These are phyloP conservation scores for Aphelenchoides bicaudatus DNA, from an alignment of 2,888 invertebrate species.

Conservation along the genomic window DNA sequence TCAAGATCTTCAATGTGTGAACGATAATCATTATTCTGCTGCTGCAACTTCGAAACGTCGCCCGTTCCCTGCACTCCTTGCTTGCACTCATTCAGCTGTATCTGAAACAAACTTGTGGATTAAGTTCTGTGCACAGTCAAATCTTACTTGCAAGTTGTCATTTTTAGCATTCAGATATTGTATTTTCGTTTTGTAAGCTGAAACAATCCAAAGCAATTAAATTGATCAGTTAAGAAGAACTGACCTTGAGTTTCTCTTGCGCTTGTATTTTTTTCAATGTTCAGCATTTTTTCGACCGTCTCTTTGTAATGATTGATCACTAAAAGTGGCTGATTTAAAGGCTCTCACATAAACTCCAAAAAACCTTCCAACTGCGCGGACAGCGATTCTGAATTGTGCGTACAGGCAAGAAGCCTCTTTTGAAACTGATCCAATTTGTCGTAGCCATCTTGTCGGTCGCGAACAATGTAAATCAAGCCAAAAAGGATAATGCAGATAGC, in stretches of 20 bases:
- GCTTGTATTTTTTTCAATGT: neutral
- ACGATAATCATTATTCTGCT: too few species aligned
- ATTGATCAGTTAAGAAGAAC: neutral
- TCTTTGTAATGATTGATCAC: conserved; percentile 24
- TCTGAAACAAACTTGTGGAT: neutral
- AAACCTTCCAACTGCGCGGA: conserved; percentile 22
- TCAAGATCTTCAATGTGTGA: too few species aligned
- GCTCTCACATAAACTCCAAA: neutral
- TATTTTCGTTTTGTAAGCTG: conserved; percentile 3
- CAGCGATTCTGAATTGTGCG: conserved; percentile 17
- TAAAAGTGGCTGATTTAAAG: conserved; percentile 8
- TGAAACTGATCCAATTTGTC: conserved; percentile 9
- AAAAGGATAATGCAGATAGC: neutral
- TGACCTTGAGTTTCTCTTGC: neutral
- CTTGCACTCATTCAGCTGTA: neutral
- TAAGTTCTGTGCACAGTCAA: neutral
- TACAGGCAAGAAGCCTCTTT: neutral
- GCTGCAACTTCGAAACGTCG: too few species aligned
- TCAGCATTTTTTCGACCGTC: conserved; percentile 16
- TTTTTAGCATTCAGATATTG: conserved; percentile 4
- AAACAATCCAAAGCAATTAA: neutral
- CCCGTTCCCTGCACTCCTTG: too few species aligned
- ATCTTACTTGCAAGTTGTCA: neutral
- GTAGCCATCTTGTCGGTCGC: conserved; percentile 1
- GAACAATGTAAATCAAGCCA: conserved; percentile 3